These are phyloP conservation scores for Tipula unca DNA, from an alignment of 2,888 invertebrate genomes.

Conservation along the genomic window DNA sequence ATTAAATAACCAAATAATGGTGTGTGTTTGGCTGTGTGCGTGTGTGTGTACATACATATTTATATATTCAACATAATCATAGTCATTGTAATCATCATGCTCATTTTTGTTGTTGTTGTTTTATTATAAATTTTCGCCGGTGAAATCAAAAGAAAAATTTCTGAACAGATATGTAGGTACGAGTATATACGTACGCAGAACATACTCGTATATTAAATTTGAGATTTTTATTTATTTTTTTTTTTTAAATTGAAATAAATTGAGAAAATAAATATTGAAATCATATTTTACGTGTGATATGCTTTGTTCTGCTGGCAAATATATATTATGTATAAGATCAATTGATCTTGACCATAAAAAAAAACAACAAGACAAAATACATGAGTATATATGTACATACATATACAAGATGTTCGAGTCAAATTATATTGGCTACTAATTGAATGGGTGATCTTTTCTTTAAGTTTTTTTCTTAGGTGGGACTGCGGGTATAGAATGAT, in stretches of 20 bases:
- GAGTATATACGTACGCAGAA: not conserved
- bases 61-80: not conserved
- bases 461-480: not conserved
- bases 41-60: not conserved
- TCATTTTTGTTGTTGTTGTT: not conserved
- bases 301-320: constrained; percentile 14
- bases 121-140: not conserved
- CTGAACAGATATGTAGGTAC: not conserved
- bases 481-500: not conserved
- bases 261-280: constrained; percentile 14
- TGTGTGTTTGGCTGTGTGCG: not conserved
- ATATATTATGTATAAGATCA: not conserved
- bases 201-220: not conserved
- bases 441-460: not conserved
- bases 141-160: not conserved
- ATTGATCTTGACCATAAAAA: not conserved
- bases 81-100: not conserved
- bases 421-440: constrained; percentile 14
- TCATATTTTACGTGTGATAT: constrained; percentile 14
- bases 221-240: not conserved
- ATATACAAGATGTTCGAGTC: not conserved
- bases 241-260: not conserved
- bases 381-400: not conserved
- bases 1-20: too few species aligned
- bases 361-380: not conserved